Base-by-base conservation (phyloP, 1,140 invertebrate genomes). In the Monochamus saltuarius region DNA sequence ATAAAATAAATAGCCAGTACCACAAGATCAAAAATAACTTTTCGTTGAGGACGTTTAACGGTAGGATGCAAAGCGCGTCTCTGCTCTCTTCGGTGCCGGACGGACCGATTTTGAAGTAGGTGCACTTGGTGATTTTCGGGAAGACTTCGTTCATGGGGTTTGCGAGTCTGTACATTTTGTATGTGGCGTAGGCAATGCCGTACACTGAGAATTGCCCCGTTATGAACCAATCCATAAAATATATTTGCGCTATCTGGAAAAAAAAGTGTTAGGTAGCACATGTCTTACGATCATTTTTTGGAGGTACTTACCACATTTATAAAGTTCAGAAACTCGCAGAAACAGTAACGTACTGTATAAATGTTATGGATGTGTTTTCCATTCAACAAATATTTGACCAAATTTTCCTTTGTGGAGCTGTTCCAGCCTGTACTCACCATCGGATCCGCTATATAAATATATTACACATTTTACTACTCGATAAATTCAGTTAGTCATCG, bases 111-210 rank as follows among this genome's bases (percentile, higher is more conserved):
- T 78, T 84, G 52, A 83, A 76, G 45, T 89, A 84, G 49, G 82
- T 83, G 70, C 91, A 94, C 76, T 91, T 92, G n/a, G 90, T 86
- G n/a, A 90, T 78, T 70, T 90, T 89, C 1, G 88, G 91, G 69
- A 89, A 95, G 59, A 83, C 77, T 60, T 67, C 73, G 62, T 80
- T 81, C 85, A 82, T 88, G 3, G 84, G 82, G 56, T 66, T 78
- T 75, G 53, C 39, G 69, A 65, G 61, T 81, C 22, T 29, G 22
- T 29, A 29, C 22, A 29, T 29, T 29, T 35, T 75, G 81, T 16
- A 35, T 4, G 79, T 73, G 0, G 76, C 73, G 0, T 90, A 80
- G 1, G 82, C 80, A n/a, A 84, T 77, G 13, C 89, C 86, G 67
- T 89, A 91, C 29, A 81, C 81, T 0, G 82, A 76, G 77, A 91